Evolutionary conservation across 2,888 invertebrate genomes (phyloP), one percentile per base, ranked within the genome.

Genomic region (Mystacides longicornis): DNA sequence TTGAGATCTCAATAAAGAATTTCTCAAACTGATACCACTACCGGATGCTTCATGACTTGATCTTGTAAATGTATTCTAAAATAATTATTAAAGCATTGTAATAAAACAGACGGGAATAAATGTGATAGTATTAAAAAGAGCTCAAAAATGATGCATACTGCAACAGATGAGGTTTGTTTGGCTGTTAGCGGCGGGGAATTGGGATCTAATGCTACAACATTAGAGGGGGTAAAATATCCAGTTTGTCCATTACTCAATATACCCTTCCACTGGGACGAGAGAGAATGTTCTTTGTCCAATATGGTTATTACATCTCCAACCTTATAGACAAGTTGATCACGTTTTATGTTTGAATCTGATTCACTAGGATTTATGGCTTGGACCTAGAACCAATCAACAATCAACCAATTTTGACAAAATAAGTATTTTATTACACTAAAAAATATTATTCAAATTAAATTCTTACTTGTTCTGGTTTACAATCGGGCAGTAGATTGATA

Each of bases 251-350:
- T 89, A 47, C 85, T 83, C 19, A 93, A 70, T 0, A 91, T 89
- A 1, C 98, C 98, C 67, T 92, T 93, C 97, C 98, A 99, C 62
- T 89, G 75, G 0, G 81, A 75, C 9, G 80, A 74, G 64, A 83
- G 81, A 1, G 82, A 81, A 73, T 72, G 65, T 51, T 81, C 82
- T 74, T 91, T 90, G 70, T 93, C 91, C 27, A 99, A 73, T 2
- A 98, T 93, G 1, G 93, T 93, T 58, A 99, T 91, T 43, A 94
- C 82, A 70, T 98, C 95, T 19, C 93, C 92, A 58, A 87, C 83
- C 64, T 87, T 83, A 74, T 90, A 97, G 61, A 84, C 80, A 19
- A 99, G 77, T 68, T 88, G 85, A 64, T 89, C 89, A 5, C 81
- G 71, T 49, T 79, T 73, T 0, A 70, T 69, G 42, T 77, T 67